phyloP scores from a whole-genome alignment of 2,113 vertebrate genomes.

The Microtus pennsylvanicus region DNA sequence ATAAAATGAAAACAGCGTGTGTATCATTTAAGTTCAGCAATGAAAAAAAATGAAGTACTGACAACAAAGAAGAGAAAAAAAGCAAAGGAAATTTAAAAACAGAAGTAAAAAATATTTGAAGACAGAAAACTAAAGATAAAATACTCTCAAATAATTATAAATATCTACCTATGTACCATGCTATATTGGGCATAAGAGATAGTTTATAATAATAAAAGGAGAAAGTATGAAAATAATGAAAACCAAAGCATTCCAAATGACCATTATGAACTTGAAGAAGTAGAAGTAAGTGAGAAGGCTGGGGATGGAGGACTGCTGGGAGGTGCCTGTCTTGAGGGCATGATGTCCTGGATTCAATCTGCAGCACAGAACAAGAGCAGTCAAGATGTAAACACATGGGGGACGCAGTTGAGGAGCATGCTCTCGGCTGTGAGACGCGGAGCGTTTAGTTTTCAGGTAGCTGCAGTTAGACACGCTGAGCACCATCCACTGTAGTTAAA shows the following conservation, averaged over 20 bases:
- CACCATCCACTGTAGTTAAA: not conserved
- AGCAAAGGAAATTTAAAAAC: not conserved
- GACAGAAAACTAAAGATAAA: constrained; percentile 13
- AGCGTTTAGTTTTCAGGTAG: not conserved
- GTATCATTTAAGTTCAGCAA: not conserved
- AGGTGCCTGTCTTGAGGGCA: not conserved
- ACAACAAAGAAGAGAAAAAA: not conserved
- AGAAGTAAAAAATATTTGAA: not conserved
- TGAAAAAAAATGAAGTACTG: not conserved
- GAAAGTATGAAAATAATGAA: not conserved
- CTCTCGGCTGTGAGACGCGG: not conserved
- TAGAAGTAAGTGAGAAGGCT: not conserved
- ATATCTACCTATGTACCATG: not conserved
- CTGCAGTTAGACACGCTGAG: not conserved
- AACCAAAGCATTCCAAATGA: not conserved
- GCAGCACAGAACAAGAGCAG: not conserved
- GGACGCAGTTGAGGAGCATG: not conserved
- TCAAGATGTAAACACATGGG: not conserved
- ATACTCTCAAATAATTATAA: not conserved
- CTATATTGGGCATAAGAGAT: not conserved
- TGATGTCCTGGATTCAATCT: not conserved
- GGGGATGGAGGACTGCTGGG: too few species aligned
- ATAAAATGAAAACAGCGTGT: constrained; percentile 17
- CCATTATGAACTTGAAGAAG: not conserved
- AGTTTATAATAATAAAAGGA: not conserved